A percentile compares a stretch with the other conserved stretches of the same genome.
phyloP scores from a whole-genome alignment of 2,113 vertebrate species.

The Gasterosteus nipponicus region DNA sequence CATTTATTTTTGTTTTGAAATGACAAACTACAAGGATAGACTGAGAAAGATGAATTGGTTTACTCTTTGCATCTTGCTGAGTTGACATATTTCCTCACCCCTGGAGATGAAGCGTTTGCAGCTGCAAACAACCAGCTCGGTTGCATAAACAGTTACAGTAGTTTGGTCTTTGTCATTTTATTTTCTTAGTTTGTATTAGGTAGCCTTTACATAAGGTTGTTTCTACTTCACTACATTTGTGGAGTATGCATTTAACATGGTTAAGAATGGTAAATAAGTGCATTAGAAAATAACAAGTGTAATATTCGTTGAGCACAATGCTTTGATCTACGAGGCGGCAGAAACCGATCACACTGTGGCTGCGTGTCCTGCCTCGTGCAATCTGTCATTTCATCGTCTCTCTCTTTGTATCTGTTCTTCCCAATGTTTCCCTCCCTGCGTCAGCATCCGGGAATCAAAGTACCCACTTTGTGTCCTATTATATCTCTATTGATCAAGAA shows the following conservation, averaged over 20 bases:
- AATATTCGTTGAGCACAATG: constrained; percentile 46
- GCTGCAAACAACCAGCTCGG: neutral
- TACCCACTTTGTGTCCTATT: neutral
- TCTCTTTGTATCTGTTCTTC: constrained; percentile 22
- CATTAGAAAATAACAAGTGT: constrained; percentile 41
- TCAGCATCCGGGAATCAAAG: constrained; percentile 28
- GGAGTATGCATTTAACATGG: constrained; percentile 8
- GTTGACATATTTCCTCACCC: constrained; percentile 24
- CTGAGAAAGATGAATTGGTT: constrained; percentile 23
- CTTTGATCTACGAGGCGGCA: constrained; percentile 52
- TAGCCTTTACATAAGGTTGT: neutral
- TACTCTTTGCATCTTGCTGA: constrained; percentile 31
- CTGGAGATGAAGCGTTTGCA: constrained; percentile 1
- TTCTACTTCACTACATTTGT: neutral
- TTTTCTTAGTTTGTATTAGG: constrained; percentile 27
- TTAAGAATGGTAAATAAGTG: constrained; percentile 16
- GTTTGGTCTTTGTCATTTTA: constrained; percentile 24
- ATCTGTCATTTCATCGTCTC: constrained; percentile 45
- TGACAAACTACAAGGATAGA: constrained; percentile 3
- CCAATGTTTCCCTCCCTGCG: constrained; percentile 21
- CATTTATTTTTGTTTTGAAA: too few relatives aligned
- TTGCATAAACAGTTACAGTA: constrained; percentile 20
- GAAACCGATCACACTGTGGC: constrained; percentile 16
- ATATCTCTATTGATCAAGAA: constrained; percentile 9
- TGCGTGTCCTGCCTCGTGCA: constrained; percentile 32